A percentile compares a stretch with the other conserved stretches of the same genome.
Conservation (phyloP, 92 coral and sea anemone genomes). For the Palythoa grandis region DNA sequence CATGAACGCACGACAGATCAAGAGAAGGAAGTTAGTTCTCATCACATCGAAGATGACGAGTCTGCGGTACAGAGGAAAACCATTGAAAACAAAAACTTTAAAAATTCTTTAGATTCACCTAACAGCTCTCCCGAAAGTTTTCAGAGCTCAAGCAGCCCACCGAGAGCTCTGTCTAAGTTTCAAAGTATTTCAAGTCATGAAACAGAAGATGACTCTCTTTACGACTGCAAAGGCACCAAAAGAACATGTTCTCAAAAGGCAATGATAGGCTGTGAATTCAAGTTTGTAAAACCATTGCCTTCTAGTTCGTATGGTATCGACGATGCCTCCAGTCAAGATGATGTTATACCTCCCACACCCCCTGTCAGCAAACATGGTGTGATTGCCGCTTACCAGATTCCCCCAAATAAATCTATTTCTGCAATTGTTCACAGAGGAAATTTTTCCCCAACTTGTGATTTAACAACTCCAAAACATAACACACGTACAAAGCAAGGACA, state of each 20-base stretch:
- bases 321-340: slow-evolving; percentile 46
- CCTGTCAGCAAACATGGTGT: slow-evolving; percentile 28
- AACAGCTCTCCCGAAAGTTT: background rate
- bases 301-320: background rate
- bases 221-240: slow-evolving; percentile 2
- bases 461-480: background rate
- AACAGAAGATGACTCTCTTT: slow-evolving; percentile 18
- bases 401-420: background rate
- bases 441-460: background rate
- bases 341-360: slow-evolving; percentile 73
- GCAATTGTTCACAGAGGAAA: background rate
- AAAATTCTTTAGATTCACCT: background rate
- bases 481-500: background rate
- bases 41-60: background rate
- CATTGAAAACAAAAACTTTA: background rate
- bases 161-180: background rate
- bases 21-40: background rate
- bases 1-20: background rate
- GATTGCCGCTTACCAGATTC: background rate
- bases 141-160: background rate
- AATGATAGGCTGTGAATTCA: background rate
- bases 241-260: background rate
- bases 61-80: background rate
- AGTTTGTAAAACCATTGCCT: background rate
- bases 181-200: slow-evolving; percentile 21